These are phyloP conservation scores for Sphaeramia orbicularis DNA, from an alignment of 2,797 vertebrate species.

Conservation along the genomic window DNA sequence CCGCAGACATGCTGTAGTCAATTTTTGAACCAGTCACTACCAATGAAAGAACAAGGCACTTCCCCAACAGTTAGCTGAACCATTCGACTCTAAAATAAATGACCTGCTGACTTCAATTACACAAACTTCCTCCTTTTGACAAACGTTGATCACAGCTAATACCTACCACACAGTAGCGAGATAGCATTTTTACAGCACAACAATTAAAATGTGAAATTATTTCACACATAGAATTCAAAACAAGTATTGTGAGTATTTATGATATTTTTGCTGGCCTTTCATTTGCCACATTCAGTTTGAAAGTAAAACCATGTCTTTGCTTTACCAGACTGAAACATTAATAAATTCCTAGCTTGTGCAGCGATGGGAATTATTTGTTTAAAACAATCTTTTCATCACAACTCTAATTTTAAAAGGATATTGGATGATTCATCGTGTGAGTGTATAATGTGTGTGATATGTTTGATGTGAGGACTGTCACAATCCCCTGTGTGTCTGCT, in stretches of 20 bases:
- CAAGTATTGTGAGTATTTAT: neutral
- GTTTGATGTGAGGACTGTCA: neutral
- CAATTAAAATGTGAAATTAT: neutral
- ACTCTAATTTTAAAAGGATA: slow-evolving; percentile 5
- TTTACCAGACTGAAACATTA: neutral
- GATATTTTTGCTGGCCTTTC: no score
- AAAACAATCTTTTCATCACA: slow-evolving; percentile 8
- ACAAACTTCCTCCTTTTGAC: neutral
- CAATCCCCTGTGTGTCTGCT: neutral
- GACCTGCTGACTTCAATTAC: slow-evolving; percentile 20
- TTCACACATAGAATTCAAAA: no score
- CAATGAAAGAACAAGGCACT: slow-evolving; percentile 19
- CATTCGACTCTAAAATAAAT: slow-evolving; percentile 14
- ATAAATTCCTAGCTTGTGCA: neutral
- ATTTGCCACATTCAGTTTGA: no score
- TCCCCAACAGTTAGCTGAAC: slow-evolving; percentile 4
- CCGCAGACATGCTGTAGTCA: slow-evolving; percentile 25
- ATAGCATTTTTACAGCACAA: neutral
- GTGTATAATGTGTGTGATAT: slow-evolving; percentile 10
- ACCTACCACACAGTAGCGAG: neutral
- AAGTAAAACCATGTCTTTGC: neutral
- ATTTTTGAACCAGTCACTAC: slow-evolving; percentile 24
- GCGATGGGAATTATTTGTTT: neutral
- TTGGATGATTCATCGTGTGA: neutral
- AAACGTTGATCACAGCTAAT: neutral